Percentiles rank a stretch among this genome's conserved stretches.
Evolutionary conservation across 2,888 invertebrate species (phyloP).

Genomic region (Orthonychiurus folsomi): DNA sequence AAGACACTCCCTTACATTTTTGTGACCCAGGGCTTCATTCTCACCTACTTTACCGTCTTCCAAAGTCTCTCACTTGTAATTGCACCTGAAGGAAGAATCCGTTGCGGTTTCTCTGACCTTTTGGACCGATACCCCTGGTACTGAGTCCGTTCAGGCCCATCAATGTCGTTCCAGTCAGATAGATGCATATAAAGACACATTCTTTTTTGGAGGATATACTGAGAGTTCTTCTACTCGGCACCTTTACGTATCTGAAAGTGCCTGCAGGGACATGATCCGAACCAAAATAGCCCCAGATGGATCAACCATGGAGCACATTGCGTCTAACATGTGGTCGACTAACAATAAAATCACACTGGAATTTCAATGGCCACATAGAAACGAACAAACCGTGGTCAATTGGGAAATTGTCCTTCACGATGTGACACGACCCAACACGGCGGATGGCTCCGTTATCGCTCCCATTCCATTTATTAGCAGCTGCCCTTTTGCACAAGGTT

Average conservation of each 20-base stretch:
- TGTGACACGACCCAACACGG: not conserved
- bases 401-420: not conserved
- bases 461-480: not conserved
- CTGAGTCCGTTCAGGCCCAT: not conserved
- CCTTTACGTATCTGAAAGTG: not conserved
- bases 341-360: not conserved
- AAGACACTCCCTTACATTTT: not conserved
- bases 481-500: not conserved
- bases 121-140: not conserved
- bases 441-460: not conserved
- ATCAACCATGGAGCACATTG: not conserved
- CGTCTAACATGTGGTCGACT: not conserved
- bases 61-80: not conserved
- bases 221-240: not conserved
- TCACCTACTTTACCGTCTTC: not conserved
- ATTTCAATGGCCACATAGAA: not conserved
- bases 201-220: not conserved
- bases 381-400: not conserved
- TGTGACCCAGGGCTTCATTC: not conserved
- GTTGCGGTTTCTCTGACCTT: not conserved
- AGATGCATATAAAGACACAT: not conserved
- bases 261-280: not conserved
- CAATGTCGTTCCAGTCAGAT: not conserved
- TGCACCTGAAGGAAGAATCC: not conserved
- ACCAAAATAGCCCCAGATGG: not conserved